These are phyloP conservation scores for Taxidea taxus DNA, from an alignment of 2,113 vertebrate genomes.

Conservation along the genomic window DNA sequence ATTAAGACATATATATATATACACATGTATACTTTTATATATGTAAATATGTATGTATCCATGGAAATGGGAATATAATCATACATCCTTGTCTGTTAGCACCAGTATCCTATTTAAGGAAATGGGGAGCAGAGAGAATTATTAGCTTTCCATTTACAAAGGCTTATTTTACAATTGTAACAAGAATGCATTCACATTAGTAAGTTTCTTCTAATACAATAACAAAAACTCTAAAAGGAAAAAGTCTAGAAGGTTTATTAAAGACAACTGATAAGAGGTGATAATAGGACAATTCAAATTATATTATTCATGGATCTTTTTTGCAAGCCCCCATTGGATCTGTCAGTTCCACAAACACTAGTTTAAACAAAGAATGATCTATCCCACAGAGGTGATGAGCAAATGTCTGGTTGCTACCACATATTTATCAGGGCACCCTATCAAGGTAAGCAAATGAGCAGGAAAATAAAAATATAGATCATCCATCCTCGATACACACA, in stretches of 20 bases:
- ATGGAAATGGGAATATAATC: background rate
- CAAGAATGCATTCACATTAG: background rate
- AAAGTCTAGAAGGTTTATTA: background rate
- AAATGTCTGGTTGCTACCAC: background rate
- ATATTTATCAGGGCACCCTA: conserved; percentile 45
- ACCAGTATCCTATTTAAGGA: background rate
- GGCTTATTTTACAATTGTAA: background rate
- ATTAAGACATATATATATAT: background rate
- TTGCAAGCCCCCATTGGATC: background rate
- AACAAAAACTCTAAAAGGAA: conserved; percentile 3
- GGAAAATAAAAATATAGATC: conserved; percentile 49
- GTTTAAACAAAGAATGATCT: conserved; percentile 42
- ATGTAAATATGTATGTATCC: background rate
- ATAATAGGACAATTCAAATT: background rate
- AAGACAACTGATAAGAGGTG: conserved; percentile 1
- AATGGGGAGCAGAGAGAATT: background rate
- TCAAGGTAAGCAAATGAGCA: conserved; percentile 56
- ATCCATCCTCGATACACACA: conserved; percentile 43
- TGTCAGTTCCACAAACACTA: background rate
- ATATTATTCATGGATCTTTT: background rate
- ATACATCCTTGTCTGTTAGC: background rate
- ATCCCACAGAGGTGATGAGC: conserved; percentile 8
- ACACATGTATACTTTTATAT: background rate
- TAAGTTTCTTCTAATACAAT: background rate
- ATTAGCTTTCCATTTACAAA: background rate